Conservation (phyloP, 1,140 invertebrate species). For the Diploscapter pachys region DNA sequence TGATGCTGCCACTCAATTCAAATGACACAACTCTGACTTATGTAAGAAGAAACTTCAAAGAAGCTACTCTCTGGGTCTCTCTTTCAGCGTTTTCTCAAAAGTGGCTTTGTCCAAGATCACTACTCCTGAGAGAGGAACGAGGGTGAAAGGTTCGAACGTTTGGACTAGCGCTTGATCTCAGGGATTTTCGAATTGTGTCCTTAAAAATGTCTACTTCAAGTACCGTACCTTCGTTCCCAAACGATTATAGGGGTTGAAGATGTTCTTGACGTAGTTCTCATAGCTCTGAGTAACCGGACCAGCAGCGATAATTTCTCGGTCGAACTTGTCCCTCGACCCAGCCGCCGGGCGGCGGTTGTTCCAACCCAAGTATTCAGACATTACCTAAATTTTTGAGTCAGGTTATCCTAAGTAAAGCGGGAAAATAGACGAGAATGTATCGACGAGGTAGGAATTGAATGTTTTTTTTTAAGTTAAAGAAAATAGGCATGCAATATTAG, state of each 20-base stretch:
- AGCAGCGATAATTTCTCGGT: slow-evolving; percentile 15
- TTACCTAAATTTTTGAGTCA: not conserved
- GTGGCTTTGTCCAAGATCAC: no score
- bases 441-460: no score
- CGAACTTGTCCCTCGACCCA: slow-evolving; percentile 7
- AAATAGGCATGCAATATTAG: no score
- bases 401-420: not conserved
- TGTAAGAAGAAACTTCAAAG: not conserved
- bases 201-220: no score
- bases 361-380: slow-evolving; percentile 43
- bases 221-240: slow-evolving; percentile 16
- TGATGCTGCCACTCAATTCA: not conserved
- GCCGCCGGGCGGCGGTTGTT: slow-evolving; percentile 18
- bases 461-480: no score
- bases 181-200: no score
- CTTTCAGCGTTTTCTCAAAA: no score
- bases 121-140: not conserved
- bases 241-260: slow-evolving; percentile 36
- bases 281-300: slow-evolving; percentile 35
- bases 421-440: not conserved
- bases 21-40: not conserved
- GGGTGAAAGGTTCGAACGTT: no score
- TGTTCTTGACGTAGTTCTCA: slow-evolving; percentile 41
- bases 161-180: no score
- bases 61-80: no score